Evolutionary conservation across 1,140 invertebrate species (phyloP), one percentile per base, ranked within the genome.

Genomic region (Cotesia chilonis): DNA sequence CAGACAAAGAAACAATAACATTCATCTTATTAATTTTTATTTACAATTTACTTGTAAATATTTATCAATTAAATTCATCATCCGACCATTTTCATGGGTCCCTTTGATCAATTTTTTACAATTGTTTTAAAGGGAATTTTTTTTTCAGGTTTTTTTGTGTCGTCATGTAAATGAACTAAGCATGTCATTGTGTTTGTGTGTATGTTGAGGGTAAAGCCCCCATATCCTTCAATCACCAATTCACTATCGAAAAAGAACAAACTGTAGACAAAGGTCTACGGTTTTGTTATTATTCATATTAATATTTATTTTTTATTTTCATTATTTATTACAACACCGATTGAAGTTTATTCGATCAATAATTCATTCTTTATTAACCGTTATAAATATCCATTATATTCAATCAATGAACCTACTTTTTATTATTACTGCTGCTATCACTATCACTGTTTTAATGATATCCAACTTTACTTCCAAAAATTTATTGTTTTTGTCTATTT

Each of bases 1-100:
- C 35, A 72, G 78, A 82, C 82, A 85, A 85, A 84, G 82, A 80
- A 82, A 83, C 78, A 82, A 84, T 79, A 80, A 83, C 79, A 82
- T 75, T 76, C 72, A 63, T 74, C 71, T 77, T 78, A 72, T 75
- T 79, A 76, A 75, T 77, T 79, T 67, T 78, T 72, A 78, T 66
- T 54, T 64, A 14, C 3, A 36, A 14, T 28, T 6, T 7, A 41
- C 20, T 14, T 57, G 9, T 54, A 2, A 14, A 14, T 55, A 37
- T 3, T 71, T 54, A 17, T 4, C 54, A 1, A 12, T 1, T 41
- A 41, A 41, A 5, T 41, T 41, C 4, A 5, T 41, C 38, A 41
- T 41, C 9, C 9, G 9, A 7, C 4, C 38, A 41, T 41, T 41
- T 41, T 5, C 1, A 41, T 17, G 28, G 28, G 2, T 28, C 28